These are phyloP conservation scores for Drosophila albomicans DNA, from an alignment of 1,140 invertebrate genomes.

Conservation along the genomic window DNA sequence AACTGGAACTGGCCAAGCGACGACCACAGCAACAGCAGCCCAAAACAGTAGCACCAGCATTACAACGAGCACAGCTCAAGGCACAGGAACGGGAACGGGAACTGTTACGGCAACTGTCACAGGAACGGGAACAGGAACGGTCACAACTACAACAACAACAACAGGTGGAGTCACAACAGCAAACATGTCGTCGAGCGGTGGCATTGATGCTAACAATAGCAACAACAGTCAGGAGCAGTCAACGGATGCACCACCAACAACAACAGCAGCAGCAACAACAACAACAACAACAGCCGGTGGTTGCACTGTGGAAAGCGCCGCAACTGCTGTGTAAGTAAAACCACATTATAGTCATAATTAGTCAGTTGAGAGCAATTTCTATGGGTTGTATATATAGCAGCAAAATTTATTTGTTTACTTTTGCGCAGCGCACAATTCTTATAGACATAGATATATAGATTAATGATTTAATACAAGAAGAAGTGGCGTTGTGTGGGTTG, in stretches of 20 bases:
- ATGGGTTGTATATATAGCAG: neutral
- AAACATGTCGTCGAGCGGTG: constrained; percentile 54
- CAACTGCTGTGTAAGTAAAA: constrained; percentile 70
- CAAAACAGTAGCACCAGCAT: constrained; percentile 44
- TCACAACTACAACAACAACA: constrained; percentile 52
- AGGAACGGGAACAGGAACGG: constrained; percentile 47
- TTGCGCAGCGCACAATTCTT: neutral
- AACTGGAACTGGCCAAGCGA: constrained; percentile 62
- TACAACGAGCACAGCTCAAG: constrained; percentile 48
- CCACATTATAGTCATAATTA: neutral
- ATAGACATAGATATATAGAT: neutral
- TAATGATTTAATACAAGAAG: too few relatives aligned
- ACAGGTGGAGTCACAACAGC: constrained; percentile 50
- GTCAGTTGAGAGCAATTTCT: neutral
- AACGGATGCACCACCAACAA: constrained; percentile 33
- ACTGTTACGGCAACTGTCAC: constrained; percentile 25
- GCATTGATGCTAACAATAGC: constrained; percentile 44
- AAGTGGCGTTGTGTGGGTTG: too few relatives aligned
- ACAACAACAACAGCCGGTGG: constrained; percentile 43
- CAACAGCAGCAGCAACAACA: constrained; percentile 48
- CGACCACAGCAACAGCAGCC: constrained; percentile 55
- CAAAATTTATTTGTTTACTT: neutral
- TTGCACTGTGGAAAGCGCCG: constrained; percentile 44
- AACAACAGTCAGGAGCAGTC: constrained; percentile 56
- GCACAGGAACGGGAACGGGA: constrained; percentile 32